Evolutionary conservation across 2,113 vertebrate species (phyloP).

Genomic region (Microcebus jonahi): DNA sequence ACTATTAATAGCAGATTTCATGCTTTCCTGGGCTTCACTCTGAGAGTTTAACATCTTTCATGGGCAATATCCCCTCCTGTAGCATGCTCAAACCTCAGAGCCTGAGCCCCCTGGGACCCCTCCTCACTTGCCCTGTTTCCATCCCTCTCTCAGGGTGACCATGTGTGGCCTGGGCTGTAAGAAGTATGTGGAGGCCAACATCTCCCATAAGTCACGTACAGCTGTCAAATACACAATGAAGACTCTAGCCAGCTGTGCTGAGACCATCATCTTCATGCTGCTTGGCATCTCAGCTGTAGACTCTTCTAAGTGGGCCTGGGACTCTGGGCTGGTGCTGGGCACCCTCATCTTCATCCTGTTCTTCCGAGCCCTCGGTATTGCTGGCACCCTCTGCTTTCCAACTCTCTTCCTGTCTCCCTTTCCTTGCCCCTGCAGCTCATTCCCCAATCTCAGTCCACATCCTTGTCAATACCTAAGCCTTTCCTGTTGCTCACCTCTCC

Average conservation of each 20-base stretch:
- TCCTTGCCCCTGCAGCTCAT: not conserved
- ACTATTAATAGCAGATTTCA: not conserved
- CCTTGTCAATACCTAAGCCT: conserved; percentile 27
- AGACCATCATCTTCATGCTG: conserved; percentile 99
- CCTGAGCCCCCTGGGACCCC: not conserved
- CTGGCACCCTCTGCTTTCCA: conserved; percentile 8
- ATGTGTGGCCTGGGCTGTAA: conserved; percentile 97
- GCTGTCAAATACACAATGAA: conserved; percentile 99
- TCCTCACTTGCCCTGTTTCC: not conserved
- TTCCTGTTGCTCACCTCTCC: conserved; percentile 26
- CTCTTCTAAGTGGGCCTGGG: conserved; percentile 98
- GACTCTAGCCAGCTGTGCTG: conserved; percentile 96
- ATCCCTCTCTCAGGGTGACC: conserved; percentile 89
- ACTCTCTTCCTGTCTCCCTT: not conserved
- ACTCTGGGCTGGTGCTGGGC: conserved; percentile 94
- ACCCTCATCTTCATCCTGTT: conserved; percentile 96
- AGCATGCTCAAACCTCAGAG: not conserved
- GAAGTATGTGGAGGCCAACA: conserved; percentile 98
- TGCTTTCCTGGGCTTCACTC: not conserved
- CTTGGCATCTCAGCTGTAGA: conserved; percentile 97
- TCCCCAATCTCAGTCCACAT: not conserved
- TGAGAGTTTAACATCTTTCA: conserved; percentile 2
- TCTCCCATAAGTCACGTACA: conserved; percentile 97
- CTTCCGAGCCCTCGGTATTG: conserved; percentile 93
- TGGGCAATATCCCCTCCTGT: not conserved